Evolutionary conservation across 2,113 vertebrate species (phyloP).

Genomic region (Psittacus erithacus): DNA sequence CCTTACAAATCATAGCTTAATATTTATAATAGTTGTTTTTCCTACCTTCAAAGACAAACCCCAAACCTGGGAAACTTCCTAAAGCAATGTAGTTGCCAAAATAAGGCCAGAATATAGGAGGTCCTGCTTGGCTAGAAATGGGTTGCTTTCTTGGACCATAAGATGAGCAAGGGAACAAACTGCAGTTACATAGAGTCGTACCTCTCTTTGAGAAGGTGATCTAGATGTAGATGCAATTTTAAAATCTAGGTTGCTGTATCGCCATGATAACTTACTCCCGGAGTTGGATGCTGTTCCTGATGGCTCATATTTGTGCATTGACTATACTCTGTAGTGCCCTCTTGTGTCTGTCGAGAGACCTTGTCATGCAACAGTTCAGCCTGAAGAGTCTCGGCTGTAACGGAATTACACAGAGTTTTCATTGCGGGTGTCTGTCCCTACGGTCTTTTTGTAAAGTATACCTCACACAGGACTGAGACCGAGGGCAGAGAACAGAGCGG

Average conservation of each 20-base stretch:
- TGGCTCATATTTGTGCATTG: neutral
- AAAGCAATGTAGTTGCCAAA: neutral
- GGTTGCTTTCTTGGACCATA: neutral
- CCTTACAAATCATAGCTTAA: neutral
- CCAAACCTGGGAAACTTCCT: neutral
- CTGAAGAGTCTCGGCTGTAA: neutral
- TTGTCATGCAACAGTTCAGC: neutral
- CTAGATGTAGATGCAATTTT: neutral
- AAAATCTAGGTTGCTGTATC: neutral
- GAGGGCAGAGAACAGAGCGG: neutral
- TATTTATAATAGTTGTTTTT: neutral
- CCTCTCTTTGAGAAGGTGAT: neutral
- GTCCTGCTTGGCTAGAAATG: neutral
- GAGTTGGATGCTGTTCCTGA: neutral
- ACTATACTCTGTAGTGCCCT: neutral
- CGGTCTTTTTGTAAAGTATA: neutral
- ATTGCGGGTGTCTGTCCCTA: neutral
- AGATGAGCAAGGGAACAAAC: neutral
- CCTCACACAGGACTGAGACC: neutral
- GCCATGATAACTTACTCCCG: neutral
- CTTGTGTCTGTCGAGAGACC: neutral
- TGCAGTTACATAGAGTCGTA: neutral
- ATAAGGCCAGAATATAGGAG: neutral
- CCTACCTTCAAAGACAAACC: fast-evolving
- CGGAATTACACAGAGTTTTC: neutral